Evolutionary conservation across 2,888 invertebrate genomes (phyloP), one percentile per base, ranked within the genome.

Genomic region (Drosophila birchii): DNA sequence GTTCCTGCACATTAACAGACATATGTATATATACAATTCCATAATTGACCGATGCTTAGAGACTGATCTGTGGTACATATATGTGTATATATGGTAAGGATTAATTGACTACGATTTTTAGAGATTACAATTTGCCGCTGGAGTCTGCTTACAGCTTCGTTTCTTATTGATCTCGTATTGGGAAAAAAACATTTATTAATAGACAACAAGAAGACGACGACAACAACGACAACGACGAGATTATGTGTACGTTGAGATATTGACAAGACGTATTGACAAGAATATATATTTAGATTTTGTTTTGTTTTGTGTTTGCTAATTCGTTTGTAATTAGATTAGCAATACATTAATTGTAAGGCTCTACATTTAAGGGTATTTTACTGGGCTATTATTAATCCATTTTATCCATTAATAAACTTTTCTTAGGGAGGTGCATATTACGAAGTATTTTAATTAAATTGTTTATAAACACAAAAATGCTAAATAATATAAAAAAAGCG

Each of bases 91-190:
- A 55, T 39, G 55, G 20, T 85, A 78, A 75, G 76, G 72, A 64
- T 78, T 86, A 86, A 86, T 86, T 86, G 88, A 86, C 86, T 86
- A 86, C 81, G 72, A 78, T 83, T 88, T 76, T 86, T 78, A 79
- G 81, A 86, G 85, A 85, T 85, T 86, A 79, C 71, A 76, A 78
- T 80, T 84, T 56, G 62, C 66, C 75, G 75, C 55, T 79, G 71
- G 55, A 53, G 57, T 80, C 38, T 39, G 60, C 43, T 41, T 56
- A 69, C 43, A 36, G 45, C 47, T 58, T 34, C 57, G 39, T 39
- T 45, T 61, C 57, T 61, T 54, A 66, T 75, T 67, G 41, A 55
- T 73, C 56, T 76, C 53, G 55, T 64, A 64, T 58, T 64, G 55
- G 59, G 34, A 51, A 51, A 76, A 76, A 78, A 75, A 75, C 74